phyloP scores from a whole-genome alignment of 2,888 invertebrate genomes.

The Drosophila leonis region DNA sequence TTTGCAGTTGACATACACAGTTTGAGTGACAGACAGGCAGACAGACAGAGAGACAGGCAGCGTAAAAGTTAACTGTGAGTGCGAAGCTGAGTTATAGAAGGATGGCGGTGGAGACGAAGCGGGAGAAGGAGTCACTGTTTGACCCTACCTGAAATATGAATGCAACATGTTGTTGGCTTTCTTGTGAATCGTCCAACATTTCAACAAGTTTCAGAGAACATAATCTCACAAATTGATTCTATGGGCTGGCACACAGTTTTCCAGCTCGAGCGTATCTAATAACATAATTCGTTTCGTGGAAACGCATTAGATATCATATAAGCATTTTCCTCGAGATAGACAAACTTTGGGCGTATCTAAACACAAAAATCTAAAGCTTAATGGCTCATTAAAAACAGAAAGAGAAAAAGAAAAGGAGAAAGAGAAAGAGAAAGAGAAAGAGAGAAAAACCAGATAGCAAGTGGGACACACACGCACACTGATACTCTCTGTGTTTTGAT shows the following conservation, averaged over 20 bases:
- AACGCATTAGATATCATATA: slow-evolving; percentile 48
- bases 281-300: slow-evolving; percentile 79
- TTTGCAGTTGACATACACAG: slow-evolving; percentile 32
- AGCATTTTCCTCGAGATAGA: slow-evolving; percentile 45
- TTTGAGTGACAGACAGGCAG: slow-evolving; percentile 27
- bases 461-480: slow-evolving; percentile 41
- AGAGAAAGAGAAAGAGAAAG: background rate
- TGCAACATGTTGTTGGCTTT: slow-evolving; percentile 29
- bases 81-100: too few relatives aligned
- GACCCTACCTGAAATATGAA: slow-evolving; percentile 14
- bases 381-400: slow-evolving; percentile 73
- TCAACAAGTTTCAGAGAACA: slow-evolving; percentile 33
- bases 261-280: slow-evolving; percentile 68
- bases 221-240: slow-evolving; percentile 63
- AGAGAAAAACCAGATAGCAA: slow-evolving; percentile 28
- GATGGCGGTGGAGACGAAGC: too few relatives aligned
- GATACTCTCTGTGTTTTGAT: slow-evolving; percentile 58
- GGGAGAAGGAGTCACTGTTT: background rate
- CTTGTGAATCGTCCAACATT: slow-evolving; percentile 32
- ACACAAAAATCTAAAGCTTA: slow-evolving; percentile 76
- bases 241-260: slow-evolving; percentile 49
- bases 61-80: background rate
- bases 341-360: slow-evolving; percentile 71
- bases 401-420: slow-evolving; percentile 43
- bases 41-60: background rate